Evolutionary conservation across 2,113 vertebrate genomes (phyloP).

Genomic region (Aldabrachelys gigantea): DNA sequence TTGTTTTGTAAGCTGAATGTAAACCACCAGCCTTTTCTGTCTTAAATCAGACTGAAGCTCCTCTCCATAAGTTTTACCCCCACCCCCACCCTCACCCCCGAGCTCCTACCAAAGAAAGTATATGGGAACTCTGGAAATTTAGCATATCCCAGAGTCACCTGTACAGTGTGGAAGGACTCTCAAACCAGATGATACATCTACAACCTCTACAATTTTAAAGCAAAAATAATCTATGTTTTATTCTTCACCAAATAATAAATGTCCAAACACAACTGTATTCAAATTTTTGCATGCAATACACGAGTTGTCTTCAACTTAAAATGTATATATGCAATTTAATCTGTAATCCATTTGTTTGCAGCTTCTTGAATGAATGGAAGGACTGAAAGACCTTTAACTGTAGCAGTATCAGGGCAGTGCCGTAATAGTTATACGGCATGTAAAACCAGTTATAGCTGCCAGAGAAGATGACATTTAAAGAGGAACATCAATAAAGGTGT

Average conservation of each 20-base stretch:
- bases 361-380: not conserved
- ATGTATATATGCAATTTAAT: not conserved
- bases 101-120: not conserved
- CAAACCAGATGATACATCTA: rapidly evolving
- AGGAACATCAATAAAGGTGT: not conserved
- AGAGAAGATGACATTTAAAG: not conserved
- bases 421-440: not conserved
- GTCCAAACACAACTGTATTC: not conserved
- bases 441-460: not conserved
- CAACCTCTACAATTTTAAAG: not conserved
- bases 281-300: not conserved
- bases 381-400: not conserved
- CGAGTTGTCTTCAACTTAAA: rapidly evolving
- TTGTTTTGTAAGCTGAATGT: not conserved
- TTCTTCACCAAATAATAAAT: not conserved
- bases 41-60: not conserved
- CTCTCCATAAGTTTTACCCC: not conserved
- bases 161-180: not conserved
- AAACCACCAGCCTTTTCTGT: not conserved
- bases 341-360: not conserved
- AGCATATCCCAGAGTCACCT: not conserved
- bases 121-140: not conserved
- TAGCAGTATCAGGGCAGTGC: not conserved
- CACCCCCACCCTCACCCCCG: too few species aligned
- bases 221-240: not conserved